Evolutionary conservation across 2,113 vertebrate species (phyloP), one percentile per base, ranked within the genome.

Genomic region (Tetrax tetrax): DNA sequence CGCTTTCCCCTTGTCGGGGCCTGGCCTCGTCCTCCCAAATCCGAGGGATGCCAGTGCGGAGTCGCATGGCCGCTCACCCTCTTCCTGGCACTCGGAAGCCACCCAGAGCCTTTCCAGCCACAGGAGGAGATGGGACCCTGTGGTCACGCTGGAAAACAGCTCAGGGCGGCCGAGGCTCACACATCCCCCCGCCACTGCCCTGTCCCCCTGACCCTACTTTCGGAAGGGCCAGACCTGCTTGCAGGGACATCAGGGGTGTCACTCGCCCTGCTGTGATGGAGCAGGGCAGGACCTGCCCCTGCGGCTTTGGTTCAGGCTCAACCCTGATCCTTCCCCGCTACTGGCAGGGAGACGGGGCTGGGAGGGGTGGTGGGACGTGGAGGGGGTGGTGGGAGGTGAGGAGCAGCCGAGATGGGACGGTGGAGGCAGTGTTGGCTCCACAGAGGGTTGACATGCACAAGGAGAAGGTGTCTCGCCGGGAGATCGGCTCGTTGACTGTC

Each of bases 401-500:
- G 9, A 41, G 25, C 24, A 7, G 15, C 35, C 0, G 12, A 79
- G 15, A 2, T 4, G 51, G 83, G 35, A 0, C 4, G 0, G 1
- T 11, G 45, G 47, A 24, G 37, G 35, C 41, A 0, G 3, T n/a
- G 41, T 61, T 24, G 16, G 87, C 75, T 53, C 66, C 6, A 1
- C 96, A 99, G 99, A 98, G 97, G 70, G 98, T 98, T 50, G 98
- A 97, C 37, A 98, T 99, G 91, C 99, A 99, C 92, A 96, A 98
- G 72, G 99, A 99, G 95, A 99, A 99, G 60, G 98, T 99, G 47
- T 95, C 98, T 24, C 98, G 99, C 14, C 98, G 98, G 87, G 98
- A 98, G 96, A 99, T 99, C 0, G 99, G 99, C 2, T 70, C 79
- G 1, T 95, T 99, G 54, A 98, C 99, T 4, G 13, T 95, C 12